Conservation (phyloP, 2,113 vertebrate species). For the Eudyptes chrysolophus region DNA sequence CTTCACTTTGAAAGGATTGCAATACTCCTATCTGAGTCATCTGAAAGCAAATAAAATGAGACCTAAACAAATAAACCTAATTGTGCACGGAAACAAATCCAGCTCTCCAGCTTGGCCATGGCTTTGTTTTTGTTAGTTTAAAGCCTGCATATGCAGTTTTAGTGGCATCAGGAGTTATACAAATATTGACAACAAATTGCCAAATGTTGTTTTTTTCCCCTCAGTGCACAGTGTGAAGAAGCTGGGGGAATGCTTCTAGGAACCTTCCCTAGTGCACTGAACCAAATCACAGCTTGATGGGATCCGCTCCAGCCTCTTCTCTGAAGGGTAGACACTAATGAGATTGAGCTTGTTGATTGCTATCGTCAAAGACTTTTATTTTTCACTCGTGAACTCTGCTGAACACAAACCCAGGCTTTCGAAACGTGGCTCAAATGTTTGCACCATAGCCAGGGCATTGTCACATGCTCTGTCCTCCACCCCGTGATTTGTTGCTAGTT, state of each 20-base stretch:
- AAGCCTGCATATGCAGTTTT: conserved; percentile 73
- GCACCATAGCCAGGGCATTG: background rate
- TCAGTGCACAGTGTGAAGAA: conserved; percentile 28
- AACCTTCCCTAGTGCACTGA: conserved; percentile 42
- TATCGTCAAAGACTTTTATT: conserved; percentile 20
- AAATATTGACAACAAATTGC: conserved; percentile 77
- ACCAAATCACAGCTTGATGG: conserved; percentile 41
- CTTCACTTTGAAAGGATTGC: conserved; percentile 76
- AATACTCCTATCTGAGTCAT: conserved; percentile 80
- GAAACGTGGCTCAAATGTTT: conserved; percentile 14
- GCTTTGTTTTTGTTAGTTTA: conserved; percentile 74
- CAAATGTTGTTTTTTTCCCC: conserved; percentile 57
- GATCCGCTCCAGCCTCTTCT: conserved; percentile 37
- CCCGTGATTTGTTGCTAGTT: conserved; percentile 21
- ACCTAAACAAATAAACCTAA: conserved; percentile 83
- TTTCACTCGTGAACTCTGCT: conserved; percentile 11
- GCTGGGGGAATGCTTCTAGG: conserved; percentile 51
- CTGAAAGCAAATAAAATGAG: conserved; percentile 81
- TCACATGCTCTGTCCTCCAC: conserved; percentile 18
- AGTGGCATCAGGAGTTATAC: conserved; percentile 70
- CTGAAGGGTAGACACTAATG: conserved; percentile 20
- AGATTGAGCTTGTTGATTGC: conserved; percentile 15
- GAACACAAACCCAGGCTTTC: conserved; percentile 41
- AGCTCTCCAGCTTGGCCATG: conserved; percentile 72
- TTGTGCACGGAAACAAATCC: conserved; percentile 73